Conservation (phyloP, 2,797 vertebrate species). For the Eulemur coronatus region DNA sequence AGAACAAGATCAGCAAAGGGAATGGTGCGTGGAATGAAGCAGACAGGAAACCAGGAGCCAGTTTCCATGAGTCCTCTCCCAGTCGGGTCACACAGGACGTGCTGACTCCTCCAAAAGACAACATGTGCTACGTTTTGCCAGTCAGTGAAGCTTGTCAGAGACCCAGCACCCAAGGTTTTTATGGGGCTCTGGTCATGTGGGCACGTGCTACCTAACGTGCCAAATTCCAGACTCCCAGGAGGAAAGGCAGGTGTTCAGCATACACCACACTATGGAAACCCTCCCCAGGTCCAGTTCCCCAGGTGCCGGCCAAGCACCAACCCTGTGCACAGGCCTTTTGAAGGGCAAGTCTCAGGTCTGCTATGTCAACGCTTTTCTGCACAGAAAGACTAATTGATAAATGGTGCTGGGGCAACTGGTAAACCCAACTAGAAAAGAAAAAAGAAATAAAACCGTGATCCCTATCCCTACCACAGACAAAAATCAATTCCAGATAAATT, state of each 20-base stretch:
- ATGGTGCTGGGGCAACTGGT: not conserved
- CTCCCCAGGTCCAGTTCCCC: not conserved
- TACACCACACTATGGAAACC: not conserved
- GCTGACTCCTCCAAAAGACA: too few species aligned
- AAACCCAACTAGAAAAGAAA: not conserved
- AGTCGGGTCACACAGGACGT: not conserved
- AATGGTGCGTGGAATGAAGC: accelerated
- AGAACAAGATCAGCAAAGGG: not conserved
- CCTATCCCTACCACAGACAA: not conserved
- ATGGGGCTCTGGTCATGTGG: not conserved
- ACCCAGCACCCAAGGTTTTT: not conserved
- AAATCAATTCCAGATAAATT: not conserved
- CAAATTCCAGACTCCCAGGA: not conserved
- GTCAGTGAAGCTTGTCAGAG: not conserved
- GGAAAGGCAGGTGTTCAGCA: not conserved
- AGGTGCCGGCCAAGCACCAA: not conserved
- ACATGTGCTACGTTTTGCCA: accelerated
- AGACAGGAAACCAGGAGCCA: not conserved
- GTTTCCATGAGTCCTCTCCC: not conserved
- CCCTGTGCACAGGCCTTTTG: not conserved
- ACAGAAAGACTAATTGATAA: not conserved
- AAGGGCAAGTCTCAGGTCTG: not conserved
- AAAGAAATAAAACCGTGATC: not conserved
- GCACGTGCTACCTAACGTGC: not conserved
- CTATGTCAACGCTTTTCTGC: not conserved